A percentile compares a stretch with the other conserved stretches of the same genome.
Evolutionary conservation across 2,113 vertebrate species (phyloP).

Genomic region (Heterocephalus glaber): DNA sequence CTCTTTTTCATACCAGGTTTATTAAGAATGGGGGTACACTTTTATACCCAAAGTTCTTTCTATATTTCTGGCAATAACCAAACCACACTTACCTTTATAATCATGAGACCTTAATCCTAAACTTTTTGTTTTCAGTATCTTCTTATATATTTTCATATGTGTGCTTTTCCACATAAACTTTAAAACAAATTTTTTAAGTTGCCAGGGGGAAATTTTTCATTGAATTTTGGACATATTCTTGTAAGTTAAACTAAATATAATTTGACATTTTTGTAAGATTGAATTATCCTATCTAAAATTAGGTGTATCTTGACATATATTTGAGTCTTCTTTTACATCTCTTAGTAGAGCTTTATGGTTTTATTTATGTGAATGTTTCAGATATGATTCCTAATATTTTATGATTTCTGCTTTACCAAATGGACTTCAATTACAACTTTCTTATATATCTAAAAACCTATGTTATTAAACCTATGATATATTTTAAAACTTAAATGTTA

Average conservation of each 20-base stretch:
- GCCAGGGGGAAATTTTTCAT: not conserved
- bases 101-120: not conserved
- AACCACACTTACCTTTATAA: not conserved
- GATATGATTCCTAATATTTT: not conserved
- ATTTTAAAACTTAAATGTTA: not conserved
- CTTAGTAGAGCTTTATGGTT: not conserved
- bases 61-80: not conserved
- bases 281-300: not conserved
- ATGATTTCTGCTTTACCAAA: constrained; percentile 1
- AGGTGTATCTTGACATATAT: not conserved
- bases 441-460: not conserved
- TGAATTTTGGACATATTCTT: not conserved
- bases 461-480: not conserved
- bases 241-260: not conserved
- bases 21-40: not conserved
- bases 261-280: constrained; percentile 24
- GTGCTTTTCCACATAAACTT: constrained; percentile 4
- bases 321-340: not conserved
- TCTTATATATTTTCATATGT: not conserved
- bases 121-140: not conserved
- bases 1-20: not conserved
- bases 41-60: not conserved
- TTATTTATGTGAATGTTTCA: not conserved
- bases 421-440: not conserved
- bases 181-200: not conserved